Base-by-base conservation (phyloP, 2,797 vertebrate genomes). In the Orientallactaga sibirica region DNA sequence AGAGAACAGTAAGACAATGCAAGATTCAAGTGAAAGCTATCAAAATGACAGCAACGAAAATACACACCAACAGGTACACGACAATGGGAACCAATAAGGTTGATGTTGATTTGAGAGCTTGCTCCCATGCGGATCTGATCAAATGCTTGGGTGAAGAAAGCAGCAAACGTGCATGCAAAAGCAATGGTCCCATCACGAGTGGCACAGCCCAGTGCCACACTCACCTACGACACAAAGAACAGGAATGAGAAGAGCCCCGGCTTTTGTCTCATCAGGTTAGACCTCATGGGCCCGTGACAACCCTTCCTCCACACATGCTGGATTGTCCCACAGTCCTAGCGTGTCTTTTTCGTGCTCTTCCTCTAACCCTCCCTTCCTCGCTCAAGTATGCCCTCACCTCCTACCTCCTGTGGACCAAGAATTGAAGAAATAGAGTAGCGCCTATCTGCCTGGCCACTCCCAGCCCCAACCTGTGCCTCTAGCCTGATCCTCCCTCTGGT, bases 71-170 rank as follows among this genome's bases (percentile, higher is more conserved):
- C 99, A 3, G 98, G 99, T 19, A 99, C 94, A 0, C 99, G 98
- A 6, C 99, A 99, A 97, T 99, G 99, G 76, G 99, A 99, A 0
- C 99, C 99, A 0, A 98, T 98, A 68, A 99, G 97, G 97, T 98
- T 99, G 85, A 99, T 98, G 1, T 98, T 99, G 2, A 98, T 97
- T 97, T 99, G 98, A 41, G 99, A 99, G 94, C 99, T 99, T 48
- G 99, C 99, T 0, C 97, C 99, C 99, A 99, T 99, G 20, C 98
- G 98, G 94, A 99, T 99, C 93, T 99, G 99, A 97, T 99, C 99
- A 61, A 99, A 99, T 22, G 98, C 98, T 88, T 98, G 98, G 1
- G 98, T 98, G 6, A 99, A 66, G 97, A 99, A 99, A n/a, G 99
- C 98, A 0, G 98, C 97, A 25, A 99, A 99, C 0, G 99, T 98